These are phyloP conservation scores for Mya arenaria DNA, from an alignment of 1,140 invertebrate species.

Conservation along the genomic window DNA sequence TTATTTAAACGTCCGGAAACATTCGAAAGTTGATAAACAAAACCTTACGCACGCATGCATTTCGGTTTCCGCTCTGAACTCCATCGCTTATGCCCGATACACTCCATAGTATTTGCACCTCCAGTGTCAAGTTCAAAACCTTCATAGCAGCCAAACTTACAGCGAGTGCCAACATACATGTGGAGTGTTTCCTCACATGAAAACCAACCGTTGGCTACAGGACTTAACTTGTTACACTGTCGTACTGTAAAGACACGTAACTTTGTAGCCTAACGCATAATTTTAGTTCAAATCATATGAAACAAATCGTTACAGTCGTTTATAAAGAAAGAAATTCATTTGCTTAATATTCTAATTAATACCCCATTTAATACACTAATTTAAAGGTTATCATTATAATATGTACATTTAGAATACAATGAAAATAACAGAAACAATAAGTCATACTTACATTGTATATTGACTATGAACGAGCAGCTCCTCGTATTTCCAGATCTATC, in stretches of 20 bases:
- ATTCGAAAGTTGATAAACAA: background rate
- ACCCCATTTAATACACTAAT: no score
- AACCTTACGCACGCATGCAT: constrained; percentile 16
- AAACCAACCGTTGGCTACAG: background rate
- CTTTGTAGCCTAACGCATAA: background rate
- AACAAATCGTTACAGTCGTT: background rate
- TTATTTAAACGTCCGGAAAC: background rate
- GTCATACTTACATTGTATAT: constrained; percentile 6
- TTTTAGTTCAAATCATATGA: background rate
- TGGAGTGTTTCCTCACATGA: background rate
- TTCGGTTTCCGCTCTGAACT: background rate
- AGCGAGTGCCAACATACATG: background rate
- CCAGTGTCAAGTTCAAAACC: background rate
- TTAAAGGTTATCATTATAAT: no score
- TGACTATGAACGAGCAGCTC: background rate
- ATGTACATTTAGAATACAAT: no score
- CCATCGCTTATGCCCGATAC: background rate
- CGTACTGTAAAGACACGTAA: background rate
- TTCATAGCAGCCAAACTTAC: constrained; percentile 16
- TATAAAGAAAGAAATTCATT: no score
- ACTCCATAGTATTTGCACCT: background rate
- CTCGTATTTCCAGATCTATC: constrained; percentile 19
- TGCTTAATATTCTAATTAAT: no score
- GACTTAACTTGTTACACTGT: background rate
- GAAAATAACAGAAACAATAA: no score